Evolutionary conservation across 1,140 invertebrate genomes (phyloP), one percentile per base, ranked within the genome.

Genomic region (Dryas iulia): DNA sequence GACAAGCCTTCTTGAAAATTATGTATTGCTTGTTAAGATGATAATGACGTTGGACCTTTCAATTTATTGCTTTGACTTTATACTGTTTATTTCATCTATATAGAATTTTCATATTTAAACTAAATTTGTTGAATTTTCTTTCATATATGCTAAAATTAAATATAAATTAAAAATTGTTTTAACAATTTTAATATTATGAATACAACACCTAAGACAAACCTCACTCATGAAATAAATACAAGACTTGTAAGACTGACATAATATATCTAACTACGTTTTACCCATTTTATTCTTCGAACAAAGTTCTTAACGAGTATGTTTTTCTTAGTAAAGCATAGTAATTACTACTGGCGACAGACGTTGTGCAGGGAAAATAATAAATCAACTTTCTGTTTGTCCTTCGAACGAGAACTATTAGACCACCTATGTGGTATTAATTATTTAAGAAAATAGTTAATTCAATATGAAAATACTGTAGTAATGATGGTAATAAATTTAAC

Each of bases 1-100:
- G 58, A 62, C 57, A 56, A 52, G 62, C 60, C 30, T 62, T 71
- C 69, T 30, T 30, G 33, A 30, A 12, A 24, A 60, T 52, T 61
- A 21, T 23, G 7, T 24, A 54, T 26, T 47, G 8, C 2, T 21
- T 10, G 39, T 47, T 47, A 47, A 47, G 39, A 47, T 47, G n/a
- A 47, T 47, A 47, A 21, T 47, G 39, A 47, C 39, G 39, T 47
- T 47, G 39, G 18, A 21, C 18, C 18, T 47, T 47, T 47, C 1
- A 7, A 47, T 47, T 47, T 47, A 47, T 39, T 47, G 39, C 14
- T 21, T 18, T 21, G 18, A 47, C 18, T 18, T 21, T 21, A n/a
- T n/a, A 4, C n/a, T 3, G 21, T 21, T 21, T 47, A 47, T 47
- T 39, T 1, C 6, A 18, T 39, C 5, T 1, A 18, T 39, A 7